Evolutionary conservation across 2,888 invertebrate species (phyloP), one percentile per base, ranked within the genome.

Genomic region (Apantesis nais): DNA sequence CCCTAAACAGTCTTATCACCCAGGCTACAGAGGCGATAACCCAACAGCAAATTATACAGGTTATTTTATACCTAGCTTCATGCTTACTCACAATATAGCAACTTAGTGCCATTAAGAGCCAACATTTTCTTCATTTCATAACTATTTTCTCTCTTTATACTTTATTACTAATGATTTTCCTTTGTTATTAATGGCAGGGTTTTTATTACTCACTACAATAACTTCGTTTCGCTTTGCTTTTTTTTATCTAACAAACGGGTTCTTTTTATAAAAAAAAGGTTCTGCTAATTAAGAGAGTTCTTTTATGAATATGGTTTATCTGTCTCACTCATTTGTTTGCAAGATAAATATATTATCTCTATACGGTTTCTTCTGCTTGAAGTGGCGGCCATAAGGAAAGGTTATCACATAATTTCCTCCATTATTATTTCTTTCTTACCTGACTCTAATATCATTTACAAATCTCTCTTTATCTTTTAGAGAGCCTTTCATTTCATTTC

Each of bases 11-110:
- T 87, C 93, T 95, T 86, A 95, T 95, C 83, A 88, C 95, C 65
- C 95, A 95, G 87, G 95, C 95, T 82, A 95, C 94, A 87, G 95
- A 95, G 89, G 95, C 95, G 87, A 94, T 95, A 87, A 93, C 93
- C 66, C 95, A 95, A 91, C 95, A 95, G 86, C 95, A 95, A 89
- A 94, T 94, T 68, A 95, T 95, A 83, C 95, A 95, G 95, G 95
- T 95, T 93, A 92, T 74, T 67, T 67, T 64, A 69, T 61, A 73
- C 67, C 37, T 67, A 69, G 66, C 60, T 63, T 66, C 39, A 34
- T 34, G 69, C 72, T 73, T 70, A 67, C 19, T 79, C 72, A 77
- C 63, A 82, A 72, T 75, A 71, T 62, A 58, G 44, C 58, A 25
- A 41, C 29, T 62, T 52, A 64, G 71, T 67, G 68, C 62, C 65